A percentile compares a stretch with the other conserved stretches of the same genome.
phyloP scores from a whole-genome alignment of 2,888 invertebrate genomes.

The Cepaea hortensis region DNA sequence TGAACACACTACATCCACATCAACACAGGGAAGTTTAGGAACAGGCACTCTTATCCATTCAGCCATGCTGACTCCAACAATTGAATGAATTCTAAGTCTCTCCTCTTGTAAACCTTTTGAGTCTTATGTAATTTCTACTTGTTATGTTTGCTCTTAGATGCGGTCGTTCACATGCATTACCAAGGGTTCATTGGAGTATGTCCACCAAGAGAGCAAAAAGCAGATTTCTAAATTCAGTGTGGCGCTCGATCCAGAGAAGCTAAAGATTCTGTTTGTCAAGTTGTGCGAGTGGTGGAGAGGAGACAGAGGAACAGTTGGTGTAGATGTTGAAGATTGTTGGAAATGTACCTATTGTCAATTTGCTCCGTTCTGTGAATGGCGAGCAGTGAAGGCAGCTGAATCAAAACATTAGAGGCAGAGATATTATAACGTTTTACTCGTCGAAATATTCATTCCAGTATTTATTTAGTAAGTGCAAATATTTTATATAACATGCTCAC shows the following conservation, averaged over 20 bases:
- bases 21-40: too few relatives aligned
- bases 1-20: too few relatives aligned
- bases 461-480: too few relatives aligned
- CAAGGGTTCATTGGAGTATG: slow-evolving; percentile 66
- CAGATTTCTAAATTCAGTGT: slow-evolving; percentile 59
- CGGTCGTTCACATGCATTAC: slow-evolving; percentile 66
- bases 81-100: too few relatives aligned
- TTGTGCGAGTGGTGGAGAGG: slow-evolving; percentile 69
- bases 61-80: too few relatives aligned
- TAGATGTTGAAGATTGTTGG: slow-evolving; percentile 75
- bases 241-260: slow-evolving; percentile 58
- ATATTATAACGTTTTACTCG: too few relatives aligned
- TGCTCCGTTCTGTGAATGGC: slow-evolving; percentile 71
- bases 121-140: slow-evolving; percentile 9
- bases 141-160: slow-evolving; percentile 28
- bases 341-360: slow-evolving; percentile 73
- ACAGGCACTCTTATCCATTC: too few relatives aligned
- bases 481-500: too few relatives aligned
- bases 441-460: too few relatives aligned
- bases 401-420: not conserved
- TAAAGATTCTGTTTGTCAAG: slow-evolving; percentile 54
- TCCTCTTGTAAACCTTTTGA: too few relatives aligned
- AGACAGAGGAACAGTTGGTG: slow-evolving; percentile 63
- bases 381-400: slow-evolving; percentile 58
- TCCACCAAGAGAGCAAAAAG: slow-evolving; percentile 65